Conservation (phyloP, 2,113 vertebrate genomes). For the Siniperca chuatsi region DNA sequence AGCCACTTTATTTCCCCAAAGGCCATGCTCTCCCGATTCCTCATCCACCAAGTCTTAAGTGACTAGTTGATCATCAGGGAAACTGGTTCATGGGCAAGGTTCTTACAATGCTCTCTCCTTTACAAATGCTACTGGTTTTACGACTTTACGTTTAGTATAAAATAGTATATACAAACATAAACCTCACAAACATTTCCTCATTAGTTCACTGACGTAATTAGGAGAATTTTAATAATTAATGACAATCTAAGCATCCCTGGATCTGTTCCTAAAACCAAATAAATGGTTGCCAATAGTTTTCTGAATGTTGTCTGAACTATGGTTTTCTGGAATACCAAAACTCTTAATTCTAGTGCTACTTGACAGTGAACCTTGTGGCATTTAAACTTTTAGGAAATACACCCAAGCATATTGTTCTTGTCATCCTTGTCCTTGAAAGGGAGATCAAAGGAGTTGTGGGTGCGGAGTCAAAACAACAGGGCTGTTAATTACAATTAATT, state of each 20-base stretch:
- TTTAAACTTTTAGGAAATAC: neutral
- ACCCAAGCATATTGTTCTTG: neutral
- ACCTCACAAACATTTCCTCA: neutral
- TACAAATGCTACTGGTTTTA: neutral
- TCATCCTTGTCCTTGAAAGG: neutral
- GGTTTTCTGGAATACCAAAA: neutral
- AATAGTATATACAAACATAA: neutral
- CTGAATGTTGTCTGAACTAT: neutral
- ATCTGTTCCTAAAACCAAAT: neutral
- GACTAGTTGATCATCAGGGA: neutral
- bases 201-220: neutral
- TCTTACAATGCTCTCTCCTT: neutral
- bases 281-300: neutral
- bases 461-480: neutral
- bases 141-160: neutral
- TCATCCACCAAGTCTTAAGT: conserved; percentile 10
- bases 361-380: too few species aligned
- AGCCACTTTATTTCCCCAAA: too few species aligned
- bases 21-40: neutral
- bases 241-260: neutral
- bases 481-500: neutral
- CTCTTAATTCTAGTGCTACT: neutral
- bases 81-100: neutral
- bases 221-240: neutral
- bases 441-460: neutral